Evolutionary conservation across 1,140 invertebrate genomes (phyloP).

Genomic region (Drosophila insularis): DNA sequence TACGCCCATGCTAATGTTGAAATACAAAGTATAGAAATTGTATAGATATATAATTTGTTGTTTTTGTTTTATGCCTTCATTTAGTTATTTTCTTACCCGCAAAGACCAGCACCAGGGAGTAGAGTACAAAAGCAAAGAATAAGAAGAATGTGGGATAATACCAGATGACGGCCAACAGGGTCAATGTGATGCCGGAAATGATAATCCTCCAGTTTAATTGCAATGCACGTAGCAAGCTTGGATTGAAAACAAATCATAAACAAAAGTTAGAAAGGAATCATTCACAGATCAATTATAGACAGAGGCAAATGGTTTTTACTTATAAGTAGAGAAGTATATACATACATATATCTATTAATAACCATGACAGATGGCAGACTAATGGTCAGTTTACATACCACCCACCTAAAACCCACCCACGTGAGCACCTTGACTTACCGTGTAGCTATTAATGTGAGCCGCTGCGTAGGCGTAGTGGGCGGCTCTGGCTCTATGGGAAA

Average conservation of each 20-base stretch:
- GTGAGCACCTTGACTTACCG: conserved; percentile 40
- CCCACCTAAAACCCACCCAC: conserved; percentile 11
- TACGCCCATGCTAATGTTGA: background rate
- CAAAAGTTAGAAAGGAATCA: background rate
- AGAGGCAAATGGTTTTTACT: background rate
- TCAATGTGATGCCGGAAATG: conserved; percentile 68
- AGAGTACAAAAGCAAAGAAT: conserved; percentile 76
- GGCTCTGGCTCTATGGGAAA: conserved; percentile 74
- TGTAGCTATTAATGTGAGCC: conserved; percentile 56
- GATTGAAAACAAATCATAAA: conserved; percentile 14
- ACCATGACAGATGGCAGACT: conserved; percentile 19
- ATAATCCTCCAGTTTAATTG: conserved; percentile 81
- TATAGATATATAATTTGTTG: background rate
- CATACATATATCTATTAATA: conserved; percentile 10
- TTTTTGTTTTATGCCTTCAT: background rate
- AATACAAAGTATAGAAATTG: background rate
- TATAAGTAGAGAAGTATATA: background rate
- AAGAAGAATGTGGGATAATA: conserved; percentile 82
- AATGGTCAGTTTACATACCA: conserved; percentile 20
- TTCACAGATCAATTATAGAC: background rate
- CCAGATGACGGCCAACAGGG: conserved; percentile 79
- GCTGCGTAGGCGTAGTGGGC: conserved; percentile 55
- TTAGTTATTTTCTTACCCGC: conserved; percentile 62
- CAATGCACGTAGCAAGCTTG: conserved; percentile 65
- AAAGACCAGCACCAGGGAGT: conserved; percentile 75